Evolutionary conservation across 1,140 invertebrate species (phyloP), one percentile per base, ranked within the genome.

Genomic region (Bacillus rossius): DNA sequence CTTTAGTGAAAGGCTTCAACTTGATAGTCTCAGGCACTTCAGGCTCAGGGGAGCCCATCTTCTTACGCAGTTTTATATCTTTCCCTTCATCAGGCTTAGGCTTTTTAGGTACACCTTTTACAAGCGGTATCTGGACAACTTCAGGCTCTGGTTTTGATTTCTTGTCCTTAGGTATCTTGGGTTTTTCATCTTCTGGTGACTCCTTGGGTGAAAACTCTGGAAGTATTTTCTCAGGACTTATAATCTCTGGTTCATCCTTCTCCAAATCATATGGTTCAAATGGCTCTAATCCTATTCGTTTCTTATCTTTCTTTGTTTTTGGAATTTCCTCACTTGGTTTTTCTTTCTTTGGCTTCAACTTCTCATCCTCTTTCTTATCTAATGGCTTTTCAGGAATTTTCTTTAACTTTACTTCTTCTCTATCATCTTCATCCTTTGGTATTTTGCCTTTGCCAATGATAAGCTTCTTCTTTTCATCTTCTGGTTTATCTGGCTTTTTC

Each of bases 61-160:
- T 61, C 16, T 58, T 45, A 8, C 16, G 40, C 13, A 58, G 38
- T 23, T 14, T 81, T 5, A 84, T 65, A 47, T 79, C 72, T 10
- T 60, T 57, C 41, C 65, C 48, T 54, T 56, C 16, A 55, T 59
- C 52, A 29, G 74, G 69, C 63, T 77, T 73, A 19, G 69, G 56
- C 45, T 75, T 69, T 63, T 83, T 82, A 1, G 83, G 81, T 57
- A 70, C 67, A 2, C 81, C 81, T 34, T 77, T 77, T 49, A 76
- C 68, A 19, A 83, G 65, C 17, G 75, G 73, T 14, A 53, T 55
- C 43, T 55, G 10, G 16, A 56, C 23, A n/a, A 20, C 37, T 55
- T 61, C 58, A 26, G 40, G 52, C 50, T 60, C 58, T 37, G 56
- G 25, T n/a, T 23, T 29, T 2, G n/a, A 26, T 40, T 53, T 50